Percentiles rank a stretch among this genome's conserved stretches.
These are phyloP conservation scores for Falcunculus frontatus DNA, from an alignment of 2,113 vertebrate genomes.

Conservation along the genomic window DNA sequence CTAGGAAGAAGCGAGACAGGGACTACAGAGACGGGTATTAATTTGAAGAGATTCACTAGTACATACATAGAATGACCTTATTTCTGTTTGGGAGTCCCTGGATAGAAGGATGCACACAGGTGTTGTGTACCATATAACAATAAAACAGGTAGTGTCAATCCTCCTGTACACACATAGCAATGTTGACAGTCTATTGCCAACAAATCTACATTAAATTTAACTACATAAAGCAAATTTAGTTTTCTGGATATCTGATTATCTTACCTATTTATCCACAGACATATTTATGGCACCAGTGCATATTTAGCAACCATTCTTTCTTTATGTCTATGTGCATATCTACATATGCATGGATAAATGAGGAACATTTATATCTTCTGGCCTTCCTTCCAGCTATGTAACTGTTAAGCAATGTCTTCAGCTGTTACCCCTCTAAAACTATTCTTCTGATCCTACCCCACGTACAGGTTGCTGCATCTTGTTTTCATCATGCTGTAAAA, in stretches of 20 bases:
- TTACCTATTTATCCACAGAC: not conserved
- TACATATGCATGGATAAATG: not conserved
- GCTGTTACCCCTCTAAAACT: not conserved
- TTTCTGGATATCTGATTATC: not conserved
- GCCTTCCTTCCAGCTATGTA: not conserved
- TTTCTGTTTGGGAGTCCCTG: not conserved
- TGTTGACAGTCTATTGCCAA: not conserved
- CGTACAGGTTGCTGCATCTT: not conserved
- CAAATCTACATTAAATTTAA: not conserved
- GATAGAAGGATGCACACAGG: not conserved
- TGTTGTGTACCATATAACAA: not conserved
- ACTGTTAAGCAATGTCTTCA: not conserved
- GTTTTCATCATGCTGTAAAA: slow-evolving; percentile 15
- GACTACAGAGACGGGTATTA: not conserved
- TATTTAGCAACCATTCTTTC: not conserved
- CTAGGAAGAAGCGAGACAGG: not conserved
- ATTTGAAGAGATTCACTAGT: not conserved
- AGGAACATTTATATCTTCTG: not conserved
- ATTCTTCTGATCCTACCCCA: not conserved
- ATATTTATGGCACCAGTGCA: not conserved
- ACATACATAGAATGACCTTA: not conserved
- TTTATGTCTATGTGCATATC: not conserved
- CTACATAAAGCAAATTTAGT: not conserved
- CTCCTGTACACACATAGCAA: accelerated
- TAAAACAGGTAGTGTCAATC: not conserved